Evolutionary conservation across 92 coral and sea anemone species (phyloP).

Genomic region (Porites cylindrica): DNA sequence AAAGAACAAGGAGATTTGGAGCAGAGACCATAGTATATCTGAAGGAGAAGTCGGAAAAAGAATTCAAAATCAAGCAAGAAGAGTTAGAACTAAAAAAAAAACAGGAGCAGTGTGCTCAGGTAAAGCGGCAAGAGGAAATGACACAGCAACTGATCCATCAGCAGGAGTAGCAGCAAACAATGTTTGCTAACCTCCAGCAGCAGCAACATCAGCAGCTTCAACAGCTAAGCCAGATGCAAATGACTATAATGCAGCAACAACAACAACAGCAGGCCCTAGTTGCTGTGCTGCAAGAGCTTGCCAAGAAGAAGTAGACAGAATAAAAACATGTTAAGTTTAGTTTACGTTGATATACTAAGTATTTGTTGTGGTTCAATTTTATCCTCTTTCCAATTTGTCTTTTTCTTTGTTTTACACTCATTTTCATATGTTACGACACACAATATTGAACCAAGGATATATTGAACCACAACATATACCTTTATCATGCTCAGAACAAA

Average conservation of each 20-base stretch:
- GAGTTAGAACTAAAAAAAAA: constrained; percentile 36
- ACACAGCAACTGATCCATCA: constrained; percentile 20
- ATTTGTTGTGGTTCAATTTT: constrained; percentile 9
- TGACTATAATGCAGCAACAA: too few species aligned
- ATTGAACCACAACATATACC: constrained; percentile 15
- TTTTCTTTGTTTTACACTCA: too few species aligned
- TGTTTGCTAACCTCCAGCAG: constrained; percentile 45
- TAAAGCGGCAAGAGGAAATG: constrained; percentile 49
- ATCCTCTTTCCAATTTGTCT: too few species aligned
- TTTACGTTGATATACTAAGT: constrained; percentile 36
- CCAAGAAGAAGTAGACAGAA: constrained; percentile 18
- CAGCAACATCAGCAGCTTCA: constrained; percentile 19
- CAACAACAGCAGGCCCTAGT: too few species aligned
- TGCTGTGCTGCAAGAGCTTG: too few species aligned
- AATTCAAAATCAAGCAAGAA: constrained; percentile 47
- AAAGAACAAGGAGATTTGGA: constrained; percentile 47
- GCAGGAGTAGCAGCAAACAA: constrained; percentile 31
- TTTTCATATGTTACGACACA: background rate
- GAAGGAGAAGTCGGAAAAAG: constrained; percentile 43
- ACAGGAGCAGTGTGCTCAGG: constrained; percentile 42
- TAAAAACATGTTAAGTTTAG: constrained; percentile 32
- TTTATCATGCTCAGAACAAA: constrained; percentile 39
- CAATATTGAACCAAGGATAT: background rate
- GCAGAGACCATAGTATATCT: constrained; percentile 54
- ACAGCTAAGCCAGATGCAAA: too few species aligned